These are phyloP conservation scores for Polia nebulosa DNA, from an alignment of 2,888 invertebrate species.

Conservation along the genomic window DNA sequence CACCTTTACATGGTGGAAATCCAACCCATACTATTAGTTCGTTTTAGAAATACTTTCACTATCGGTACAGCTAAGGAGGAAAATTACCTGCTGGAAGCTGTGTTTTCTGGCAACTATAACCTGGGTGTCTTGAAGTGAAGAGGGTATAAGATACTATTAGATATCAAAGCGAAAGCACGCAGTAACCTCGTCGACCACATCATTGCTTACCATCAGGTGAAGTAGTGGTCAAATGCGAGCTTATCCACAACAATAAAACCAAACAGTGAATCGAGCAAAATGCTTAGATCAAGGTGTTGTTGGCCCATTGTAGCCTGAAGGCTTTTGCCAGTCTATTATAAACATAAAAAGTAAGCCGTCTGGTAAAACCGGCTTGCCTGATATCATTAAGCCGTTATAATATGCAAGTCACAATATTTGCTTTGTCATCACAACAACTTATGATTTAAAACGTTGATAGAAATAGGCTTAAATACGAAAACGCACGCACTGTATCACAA, in stretches of 20 bases:
- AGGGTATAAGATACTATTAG: too few species aligned
- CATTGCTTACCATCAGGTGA: too few species aligned
- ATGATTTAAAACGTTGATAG: conserved; percentile 2
- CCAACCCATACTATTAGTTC: not conserved
- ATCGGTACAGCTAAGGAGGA: too few species aligned
- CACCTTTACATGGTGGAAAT: not conserved
- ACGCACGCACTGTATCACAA: too few species aligned
- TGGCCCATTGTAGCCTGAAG: not conserved
- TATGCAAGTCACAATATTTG: conserved; percentile 17
- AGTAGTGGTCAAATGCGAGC: too few species aligned
- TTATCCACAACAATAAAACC: too few species aligned
- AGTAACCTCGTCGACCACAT: too few species aligned
- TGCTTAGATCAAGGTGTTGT: not conserved
- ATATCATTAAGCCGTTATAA: conserved; percentile 26
- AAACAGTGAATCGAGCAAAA: not conserved
- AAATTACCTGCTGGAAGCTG: too few species aligned
- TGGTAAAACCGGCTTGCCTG: conserved; percentile 3
- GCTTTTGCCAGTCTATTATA: not conserved
- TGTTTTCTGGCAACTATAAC: too few species aligned
- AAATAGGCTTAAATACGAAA: too few species aligned
- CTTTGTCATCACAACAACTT: conserved; percentile 10
- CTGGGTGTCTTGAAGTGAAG: too few species aligned
- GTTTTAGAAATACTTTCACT: not conserved
- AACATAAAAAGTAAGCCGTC: conserved; percentile 17
- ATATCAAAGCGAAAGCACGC: too few species aligned